A percentile compares a stretch with the other conserved stretches of the same genome.
Evolutionary conservation across 2,888 invertebrate species (phyloP).

Genomic region (Nemurella pictetii): DNA sequence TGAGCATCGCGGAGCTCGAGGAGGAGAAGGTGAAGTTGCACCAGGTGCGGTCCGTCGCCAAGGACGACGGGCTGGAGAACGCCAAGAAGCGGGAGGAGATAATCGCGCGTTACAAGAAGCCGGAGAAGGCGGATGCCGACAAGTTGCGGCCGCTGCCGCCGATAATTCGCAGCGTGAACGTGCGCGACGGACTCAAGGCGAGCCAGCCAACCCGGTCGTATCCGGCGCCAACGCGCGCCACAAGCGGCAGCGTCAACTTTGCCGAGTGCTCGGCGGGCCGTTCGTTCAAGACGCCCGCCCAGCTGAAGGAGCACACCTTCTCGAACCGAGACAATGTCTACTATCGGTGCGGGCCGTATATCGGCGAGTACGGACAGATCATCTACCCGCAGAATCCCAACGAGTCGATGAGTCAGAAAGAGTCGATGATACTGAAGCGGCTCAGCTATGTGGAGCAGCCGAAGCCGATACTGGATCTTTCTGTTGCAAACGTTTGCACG

Average conservation of each 20-base stretch:
- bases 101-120: conserved; percentile 18
- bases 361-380: conserved; percentile 5
- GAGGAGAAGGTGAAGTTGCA: conserved; percentile 27
- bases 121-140: not conserved
- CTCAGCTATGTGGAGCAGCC: conserved; percentile 19
- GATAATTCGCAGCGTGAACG: not conserved
- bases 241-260: conserved; percentile 15
- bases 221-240: conserved; percentile 8
- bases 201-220: not conserved
- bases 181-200: not conserved
- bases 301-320: conserved; percentile 49
- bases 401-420: conserved; percentile 7
- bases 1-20: conserved; percentile 52
- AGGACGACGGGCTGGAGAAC: not conserved
- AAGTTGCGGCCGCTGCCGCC: not conserved
- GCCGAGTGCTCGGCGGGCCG: conserved; percentile 36
- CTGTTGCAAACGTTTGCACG: not conserved
- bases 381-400: not conserved
- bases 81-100: conserved; percentile 21
- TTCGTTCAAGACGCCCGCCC: conserved; percentile 51
- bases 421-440: conserved; percentile 20
- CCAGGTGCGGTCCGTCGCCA: not conserved
- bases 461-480: not conserved
- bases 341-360: not conserved
- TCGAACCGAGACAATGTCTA: not conserved